Conservation (phyloP, 2,113 vertebrate species). For the Chauna torquata region DNA sequence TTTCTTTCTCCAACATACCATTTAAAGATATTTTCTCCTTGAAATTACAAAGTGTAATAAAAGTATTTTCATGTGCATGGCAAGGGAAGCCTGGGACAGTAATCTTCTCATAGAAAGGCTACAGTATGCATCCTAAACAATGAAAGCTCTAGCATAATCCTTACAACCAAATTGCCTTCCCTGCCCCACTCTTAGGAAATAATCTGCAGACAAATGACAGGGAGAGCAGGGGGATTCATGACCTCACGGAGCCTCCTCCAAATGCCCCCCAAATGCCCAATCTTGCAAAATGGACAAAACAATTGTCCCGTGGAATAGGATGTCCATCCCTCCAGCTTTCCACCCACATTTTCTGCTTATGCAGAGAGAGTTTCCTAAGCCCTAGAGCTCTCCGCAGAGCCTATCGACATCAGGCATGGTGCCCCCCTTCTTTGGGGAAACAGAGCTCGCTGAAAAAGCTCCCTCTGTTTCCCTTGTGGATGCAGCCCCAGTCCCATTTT, state of each 20-base stretch:
- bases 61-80: constrained; percentile 30
- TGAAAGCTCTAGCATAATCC: constrained; percentile 28
- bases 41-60: constrained; percentile 51
- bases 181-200: background rate
- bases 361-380: background rate
- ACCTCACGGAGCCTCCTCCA: background rate
- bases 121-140: constrained; percentile 47
- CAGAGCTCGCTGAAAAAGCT: background rate
- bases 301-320: background rate
- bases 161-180: constrained; percentile 9
- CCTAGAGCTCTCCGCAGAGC: background rate
- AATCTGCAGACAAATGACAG: constrained; percentile 7
- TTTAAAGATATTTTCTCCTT: constrained; percentile 9
- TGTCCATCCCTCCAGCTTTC: background rate
- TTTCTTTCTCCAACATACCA: background rate
- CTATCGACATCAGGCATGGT: background rate
- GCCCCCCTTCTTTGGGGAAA: background rate
- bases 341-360: background rate
- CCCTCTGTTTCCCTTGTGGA: background rate
- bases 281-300: background rate
- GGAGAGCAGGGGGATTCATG: background rate
- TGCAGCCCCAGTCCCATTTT: background rate
- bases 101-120: constrained; percentile 46
- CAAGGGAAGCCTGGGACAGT: background rate
- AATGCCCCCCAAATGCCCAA: background rate